Evolutionary conservation across 92 coral and sea anemone genomes (phyloP).

Genomic region (Chrysogorgia sp.): DNA sequence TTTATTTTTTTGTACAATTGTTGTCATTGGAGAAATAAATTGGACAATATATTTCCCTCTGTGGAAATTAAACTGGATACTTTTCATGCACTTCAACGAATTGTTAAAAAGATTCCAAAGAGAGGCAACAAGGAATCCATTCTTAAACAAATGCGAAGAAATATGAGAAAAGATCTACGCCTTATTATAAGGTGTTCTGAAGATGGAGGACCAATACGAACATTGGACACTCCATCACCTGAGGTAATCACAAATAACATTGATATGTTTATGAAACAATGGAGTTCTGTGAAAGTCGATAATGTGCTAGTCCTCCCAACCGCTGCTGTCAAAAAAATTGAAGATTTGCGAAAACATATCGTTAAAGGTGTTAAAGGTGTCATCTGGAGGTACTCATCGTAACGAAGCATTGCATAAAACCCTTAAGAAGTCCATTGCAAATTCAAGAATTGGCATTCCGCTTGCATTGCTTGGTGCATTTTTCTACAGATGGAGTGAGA

Average conservation of each 20-base stretch:
- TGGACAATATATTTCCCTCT: neutral
- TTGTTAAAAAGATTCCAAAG: slow-evolving; percentile 51
- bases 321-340: slow-evolving; percentile 41
- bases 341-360: slow-evolving; percentile 44
- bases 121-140: slow-evolving; percentile 31
- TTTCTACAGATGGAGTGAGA: neutral
- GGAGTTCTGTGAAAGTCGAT: slow-evolving; percentile 32
- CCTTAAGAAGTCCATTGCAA: slow-evolving; percentile 3
- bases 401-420: slow-evolving; percentile 4
- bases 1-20: slow-evolving; percentile 6
- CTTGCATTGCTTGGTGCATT: neutral
- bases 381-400: slow-evolving; percentile 10
- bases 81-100: slow-evolving; percentile 44
- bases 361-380: slow-evolving; percentile 39
- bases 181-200: slow-evolving; percentile 33
- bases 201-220: slow-evolving; percentile 42
- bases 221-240: slow-evolving; percentile 44
- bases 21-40: neutral
- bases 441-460: slow-evolving; percentile 3
- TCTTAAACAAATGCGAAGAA: slow-evolving; percentile 35
- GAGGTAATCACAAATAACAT: slow-evolving; percentile 41
- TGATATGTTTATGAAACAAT: slow-evolving; percentile 40
- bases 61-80: slow-evolving; percentile 39
- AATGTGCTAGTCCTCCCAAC: slow-evolving; percentile 47
- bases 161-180: slow-evolving; percentile 50